These are phyloP conservation scores for Serrognathus titanus DNA, from an alignment of 2,888 invertebrate genomes.

Conservation along the genomic window DNA sequence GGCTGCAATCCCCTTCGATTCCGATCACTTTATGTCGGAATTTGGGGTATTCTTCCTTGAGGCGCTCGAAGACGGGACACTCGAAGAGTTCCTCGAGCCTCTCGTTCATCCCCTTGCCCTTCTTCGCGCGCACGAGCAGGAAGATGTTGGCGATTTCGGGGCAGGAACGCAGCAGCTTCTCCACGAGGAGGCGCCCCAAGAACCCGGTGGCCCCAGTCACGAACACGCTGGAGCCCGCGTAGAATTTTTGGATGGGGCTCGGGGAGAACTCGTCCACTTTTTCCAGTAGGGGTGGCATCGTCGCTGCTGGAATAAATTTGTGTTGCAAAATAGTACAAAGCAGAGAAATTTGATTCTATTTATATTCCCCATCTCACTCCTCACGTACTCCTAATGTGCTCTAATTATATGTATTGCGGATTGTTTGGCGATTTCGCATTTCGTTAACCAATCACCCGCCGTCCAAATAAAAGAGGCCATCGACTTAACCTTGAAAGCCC, in stretches of 20 bases:
- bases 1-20: conserved; percentile 57
- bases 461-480: too few species aligned
- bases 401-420: too few species aligned
- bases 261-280: conserved; percentile 8
- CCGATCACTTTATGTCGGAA: conserved; percentile 60
- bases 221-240: conserved; percentile 40
- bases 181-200: conserved; percentile 55
- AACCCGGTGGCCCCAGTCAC: conserved; percentile 56
- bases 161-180: conserved; percentile 59
- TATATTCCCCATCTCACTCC: too few species aligned
- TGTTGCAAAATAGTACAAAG: too few species aligned
- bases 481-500: too few species aligned
- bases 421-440: too few species aligned
- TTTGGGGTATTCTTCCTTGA: conserved; percentile 58
- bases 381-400: too few species aligned
- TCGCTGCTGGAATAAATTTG: too few species aligned
- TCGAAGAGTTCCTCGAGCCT: conserved; percentile 66
- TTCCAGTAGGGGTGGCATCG: neutral
- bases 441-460: too few species aligned
- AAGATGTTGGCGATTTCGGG: conserved; percentile 55
- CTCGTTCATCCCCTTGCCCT: conserved; percentile 61
- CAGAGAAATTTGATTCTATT: too few species aligned
- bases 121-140: conserved; percentile 56
- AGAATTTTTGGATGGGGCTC: conserved; percentile 42
- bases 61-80: conserved; percentile 59